Percentiles rank a stretch among this genome's conserved stretches.
These are phyloP conservation scores for Nicator chloris DNA, from an alignment of 2,113 vertebrate species.

Conservation along the genomic window DNA sequence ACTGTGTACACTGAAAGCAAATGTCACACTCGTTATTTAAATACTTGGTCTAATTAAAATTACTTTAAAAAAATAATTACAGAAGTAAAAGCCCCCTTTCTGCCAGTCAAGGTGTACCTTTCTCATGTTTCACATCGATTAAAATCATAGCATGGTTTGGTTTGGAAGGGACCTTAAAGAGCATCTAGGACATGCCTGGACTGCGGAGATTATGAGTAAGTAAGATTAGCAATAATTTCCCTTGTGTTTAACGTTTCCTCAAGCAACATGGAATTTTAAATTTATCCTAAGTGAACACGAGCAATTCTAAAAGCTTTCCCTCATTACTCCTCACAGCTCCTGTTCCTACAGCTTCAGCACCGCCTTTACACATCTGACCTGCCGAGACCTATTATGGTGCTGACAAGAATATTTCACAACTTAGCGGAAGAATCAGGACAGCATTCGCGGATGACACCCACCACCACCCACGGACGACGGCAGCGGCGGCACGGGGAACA, in stretches of 20 bases:
- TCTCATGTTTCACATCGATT: background rate
- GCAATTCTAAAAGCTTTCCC: background rate
- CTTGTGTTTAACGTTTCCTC: background rate
- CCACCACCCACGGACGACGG: background rate
- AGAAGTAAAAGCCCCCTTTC: background rate
- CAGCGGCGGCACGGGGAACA: background rate
- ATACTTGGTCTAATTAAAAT: background rate
- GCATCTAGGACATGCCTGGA: background rate
- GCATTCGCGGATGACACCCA: fast-evolving
- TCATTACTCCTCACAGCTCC: background rate
- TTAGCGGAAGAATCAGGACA: background rate
- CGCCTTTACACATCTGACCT: background rate
- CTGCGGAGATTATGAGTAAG: fast-evolving
- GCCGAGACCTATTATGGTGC: background rate
- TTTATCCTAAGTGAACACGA: background rate
- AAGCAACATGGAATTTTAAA: background rate
- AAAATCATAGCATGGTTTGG: background rate
- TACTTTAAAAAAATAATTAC: background rate
- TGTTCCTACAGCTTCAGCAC: background rate
- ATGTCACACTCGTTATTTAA: background rate
- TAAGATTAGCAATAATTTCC: background rate
- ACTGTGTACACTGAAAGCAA: background rate
- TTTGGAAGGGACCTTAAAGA: background rate
- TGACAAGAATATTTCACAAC: background rate
- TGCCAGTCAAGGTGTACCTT: background rate